Conservation (phyloP, 2,888 invertebrate genomes). For the Mythimna lalbum region DNA sequence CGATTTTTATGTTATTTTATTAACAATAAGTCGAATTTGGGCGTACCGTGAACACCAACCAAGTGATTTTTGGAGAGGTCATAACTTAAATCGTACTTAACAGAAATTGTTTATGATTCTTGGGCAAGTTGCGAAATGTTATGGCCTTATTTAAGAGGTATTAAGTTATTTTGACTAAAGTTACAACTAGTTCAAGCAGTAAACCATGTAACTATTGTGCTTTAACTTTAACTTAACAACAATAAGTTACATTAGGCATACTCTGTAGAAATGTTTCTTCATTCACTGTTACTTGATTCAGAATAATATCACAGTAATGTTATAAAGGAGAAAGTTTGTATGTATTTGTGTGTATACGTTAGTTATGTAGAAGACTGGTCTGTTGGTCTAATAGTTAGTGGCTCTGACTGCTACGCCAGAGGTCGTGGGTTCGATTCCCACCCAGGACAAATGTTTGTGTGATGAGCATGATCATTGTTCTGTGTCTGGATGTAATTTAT, state of each 20-base stretch:
- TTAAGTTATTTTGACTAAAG: background rate
- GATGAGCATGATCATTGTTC: too few species aligned
- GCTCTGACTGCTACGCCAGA: too few species aligned
- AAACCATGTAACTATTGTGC: background rate
- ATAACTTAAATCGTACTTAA: slow-evolving; percentile 29
- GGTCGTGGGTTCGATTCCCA: too few species aligned
- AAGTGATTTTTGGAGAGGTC: slow-evolving; percentile 35
- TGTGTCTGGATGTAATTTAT: too few species aligned
- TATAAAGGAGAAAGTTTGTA: too few species aligned
- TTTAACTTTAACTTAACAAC: background rate
- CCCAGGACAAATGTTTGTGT: too few species aligned
- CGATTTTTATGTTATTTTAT: slow-evolving; percentile 32
- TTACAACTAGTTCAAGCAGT: background rate
- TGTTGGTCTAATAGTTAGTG: too few species aligned
- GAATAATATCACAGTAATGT: too few species aligned
- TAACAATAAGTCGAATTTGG: slow-evolving; percentile 44
- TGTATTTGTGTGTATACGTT: too few species aligned
- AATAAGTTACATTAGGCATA: background rate
- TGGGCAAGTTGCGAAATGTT: slow-evolving; percentile 2
- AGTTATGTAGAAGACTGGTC: too few species aligned
- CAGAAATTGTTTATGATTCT: slow-evolving; percentile 3
- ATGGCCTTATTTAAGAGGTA: background rate
- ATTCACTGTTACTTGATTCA: background rate
- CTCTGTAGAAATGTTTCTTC: background rate
- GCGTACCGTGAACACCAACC: slow-evolving; percentile 21